phyloP scores from a whole-genome alignment of 2,888 invertebrate genomes.

The Dorcus parallelipipedus region DNA sequence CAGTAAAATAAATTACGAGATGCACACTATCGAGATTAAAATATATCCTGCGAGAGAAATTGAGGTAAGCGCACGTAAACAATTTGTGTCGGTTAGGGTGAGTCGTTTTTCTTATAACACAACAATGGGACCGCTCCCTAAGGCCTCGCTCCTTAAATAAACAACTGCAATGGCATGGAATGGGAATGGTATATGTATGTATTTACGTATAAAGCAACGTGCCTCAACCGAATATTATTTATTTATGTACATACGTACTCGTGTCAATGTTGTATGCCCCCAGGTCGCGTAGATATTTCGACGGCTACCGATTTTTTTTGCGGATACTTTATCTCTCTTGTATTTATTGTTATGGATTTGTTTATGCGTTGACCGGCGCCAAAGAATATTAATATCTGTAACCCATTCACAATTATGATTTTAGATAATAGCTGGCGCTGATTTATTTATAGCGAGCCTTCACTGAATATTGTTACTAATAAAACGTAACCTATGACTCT shows the following conservation, averaged over 20 bases:
- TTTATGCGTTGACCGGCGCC: slow-evolving; percentile 1
- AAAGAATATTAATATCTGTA: slow-evolving; percentile 1
- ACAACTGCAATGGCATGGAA: too few relatives aligned
- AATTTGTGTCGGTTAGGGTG: too few relatives aligned
- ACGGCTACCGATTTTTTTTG: not conserved
- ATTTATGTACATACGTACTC: not conserved
- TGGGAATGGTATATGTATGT: too few relatives aligned
- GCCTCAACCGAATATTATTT: not conserved
- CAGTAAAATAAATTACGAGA: too few relatives aligned
- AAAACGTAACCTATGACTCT: slow-evolving; percentile 3
- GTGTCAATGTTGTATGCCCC: not conserved
- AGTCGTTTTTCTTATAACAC: too few relatives aligned
- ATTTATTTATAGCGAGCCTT: not conserved
- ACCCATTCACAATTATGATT: slow-evolving; percentile 3
- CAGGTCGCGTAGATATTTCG: not conserved
- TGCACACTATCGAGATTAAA: too few relatives aligned
- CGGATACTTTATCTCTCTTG: not conserved
- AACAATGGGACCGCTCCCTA: too few relatives aligned
- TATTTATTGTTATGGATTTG: slow-evolving; percentile 3
- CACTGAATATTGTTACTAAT: slow-evolving; percentile 1
- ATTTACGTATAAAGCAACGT: not conserved
- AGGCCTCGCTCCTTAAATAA: too few relatives aligned
- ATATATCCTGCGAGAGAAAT: too few relatives aligned
- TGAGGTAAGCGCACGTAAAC: too few relatives aligned
- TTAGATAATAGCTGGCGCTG: slow-evolving; percentile 1